Base-by-base conservation (phyloP, 2,113 vertebrate genomes). In the Carassius gibelio region DNA sequence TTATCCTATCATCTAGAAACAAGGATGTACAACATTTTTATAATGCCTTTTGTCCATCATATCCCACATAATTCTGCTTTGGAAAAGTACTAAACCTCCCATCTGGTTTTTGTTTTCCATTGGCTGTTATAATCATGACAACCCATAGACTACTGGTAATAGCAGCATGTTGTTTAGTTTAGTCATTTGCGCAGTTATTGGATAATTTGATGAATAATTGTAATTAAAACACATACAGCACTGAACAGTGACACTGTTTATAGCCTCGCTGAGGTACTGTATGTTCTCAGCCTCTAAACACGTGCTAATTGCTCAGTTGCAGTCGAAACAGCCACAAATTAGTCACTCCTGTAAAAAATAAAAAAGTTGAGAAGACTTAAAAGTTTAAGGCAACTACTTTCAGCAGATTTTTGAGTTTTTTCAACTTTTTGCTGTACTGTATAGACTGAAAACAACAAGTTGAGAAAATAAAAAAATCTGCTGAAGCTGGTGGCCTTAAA, bases 131-230 rank as follows among this genome's bases (percentile, higher is more conserved):
- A 23, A 48, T 80, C 14, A 11, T 23, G 38, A 45, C 26, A 83
- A 78, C 45, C 9, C 26, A 61, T 59, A 42, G 42, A 42, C 8
- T 42, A 84, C 84, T 84, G 30, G 30, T 30, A 38, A 38, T 38
- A 83, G 88, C 34, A 76, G 68, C 84, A 71, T 55, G 83, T 81
- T 48, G 36, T 57, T 79, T 61, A 82, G 9, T 48, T 74, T 15
- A 75, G 42, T 83, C 71, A 89, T 85, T 85, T 34, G 71, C 36
- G 38, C 42, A 77, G 75, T 87, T 83, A 81, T 87, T n/a, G 55
- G 77, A 71, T 84, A 69, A 87, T 89, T 84, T 84, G 81, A 87
- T 74, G 50, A 80, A 86, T 86, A 69, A 75, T 76, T 83, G 75
- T 87, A 26, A 87, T 88, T 86, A 87, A 69, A 86, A 81, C 83